Conservation (phyloP, 1,140 invertebrate genomes). For the Aphelinus atriplicis region DNA sequence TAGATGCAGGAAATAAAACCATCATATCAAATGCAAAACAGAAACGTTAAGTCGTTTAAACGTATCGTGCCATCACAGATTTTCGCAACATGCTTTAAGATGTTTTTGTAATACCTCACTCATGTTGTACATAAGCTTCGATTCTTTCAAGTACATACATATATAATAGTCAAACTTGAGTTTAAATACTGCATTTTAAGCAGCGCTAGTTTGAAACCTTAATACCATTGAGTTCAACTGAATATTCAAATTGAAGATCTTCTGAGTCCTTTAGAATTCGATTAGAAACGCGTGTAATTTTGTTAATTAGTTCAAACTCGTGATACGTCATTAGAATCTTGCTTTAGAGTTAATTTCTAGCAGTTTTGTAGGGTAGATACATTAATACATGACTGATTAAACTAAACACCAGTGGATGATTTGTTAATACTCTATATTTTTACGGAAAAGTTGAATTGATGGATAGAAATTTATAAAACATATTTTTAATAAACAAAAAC, state of each 20-base stretch:
- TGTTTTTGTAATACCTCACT: constrained; percentile 21
- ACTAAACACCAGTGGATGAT: constrained; percentile 1
- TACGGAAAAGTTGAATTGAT: too few species aligned
- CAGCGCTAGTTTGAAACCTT: too few species aligned
- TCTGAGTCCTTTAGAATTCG: too few species aligned
- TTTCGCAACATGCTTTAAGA: constrained; percentile 26
- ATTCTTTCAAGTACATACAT: constrained; percentile 20
- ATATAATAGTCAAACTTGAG: too few species aligned
- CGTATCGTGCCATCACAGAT: constrained; percentile 29
- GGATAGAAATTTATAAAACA: too few species aligned
- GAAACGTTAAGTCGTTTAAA: constrained; percentile 6
- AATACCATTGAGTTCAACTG: too few species aligned
- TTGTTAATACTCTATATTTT: background rate
- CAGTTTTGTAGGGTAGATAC: constrained; percentile 25
- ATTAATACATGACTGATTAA: constrained; percentile 14
- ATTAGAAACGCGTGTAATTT: too few species aligned
- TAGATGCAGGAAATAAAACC: constrained; percentile 17
- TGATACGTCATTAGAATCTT: too few species aligned
- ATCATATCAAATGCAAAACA: constrained; percentile 26
- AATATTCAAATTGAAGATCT: too few species aligned
- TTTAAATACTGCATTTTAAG: too few species aligned
- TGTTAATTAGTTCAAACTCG: too few species aligned
- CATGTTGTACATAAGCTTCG: constrained; percentile 26
- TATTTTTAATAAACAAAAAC: too few species aligned
- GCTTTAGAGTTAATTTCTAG: constrained; percentile 9